Base-by-base conservation (phyloP, 2,797 vertebrate genomes). In the Hirundo rustica region DNA sequence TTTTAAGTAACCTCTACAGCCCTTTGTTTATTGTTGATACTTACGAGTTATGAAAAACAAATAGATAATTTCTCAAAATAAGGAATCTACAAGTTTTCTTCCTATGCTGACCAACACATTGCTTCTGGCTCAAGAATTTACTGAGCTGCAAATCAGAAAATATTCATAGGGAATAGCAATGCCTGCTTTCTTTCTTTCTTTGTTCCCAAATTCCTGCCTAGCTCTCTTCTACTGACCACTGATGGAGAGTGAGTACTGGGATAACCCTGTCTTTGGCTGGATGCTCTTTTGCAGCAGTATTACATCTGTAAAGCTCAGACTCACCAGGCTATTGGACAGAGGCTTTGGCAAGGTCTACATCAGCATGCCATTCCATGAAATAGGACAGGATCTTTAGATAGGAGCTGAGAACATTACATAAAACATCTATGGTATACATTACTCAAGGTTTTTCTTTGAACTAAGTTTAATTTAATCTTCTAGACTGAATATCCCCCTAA, bases 271-370 rank as follows among this genome's bases (percentile, higher is more conserved):
- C 11, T 80, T 77, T 71, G 47, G 7, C 19, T 77, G 36, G 15
- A 7, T 65, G 1, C 5, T 71, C 13, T 90, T 77, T 38, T 62
- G 27, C 19, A 73, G 13, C 36, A 3, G 1, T 13, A 23, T 14
- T 57, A 18, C 9, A 34, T 32, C n/a, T 88, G 5, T 65, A 34
- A 51, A 26, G 17, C 58, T 66, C 0, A 0, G 29, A 53, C 15
- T 72, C 12, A 18, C 4, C 2, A 2, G 34, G 18, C 32, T 57
- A 8, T 19, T 86, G 70, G 47, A 16, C 34, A n/a, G 29, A 65
- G 13, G 20, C 1, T 54, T 74, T 74, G 21, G 8, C 19, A 81
- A n/a, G 20, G 18, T 53, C 25, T 55, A 4, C 13, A 51, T 20
- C 18, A 65, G 13, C 10, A 3, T 8, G 9, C 13, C 57, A 54